These are phyloP conservation scores for Sylvia borin DNA, from an alignment of 2,797 vertebrate species.

Conservation along the genomic window DNA sequence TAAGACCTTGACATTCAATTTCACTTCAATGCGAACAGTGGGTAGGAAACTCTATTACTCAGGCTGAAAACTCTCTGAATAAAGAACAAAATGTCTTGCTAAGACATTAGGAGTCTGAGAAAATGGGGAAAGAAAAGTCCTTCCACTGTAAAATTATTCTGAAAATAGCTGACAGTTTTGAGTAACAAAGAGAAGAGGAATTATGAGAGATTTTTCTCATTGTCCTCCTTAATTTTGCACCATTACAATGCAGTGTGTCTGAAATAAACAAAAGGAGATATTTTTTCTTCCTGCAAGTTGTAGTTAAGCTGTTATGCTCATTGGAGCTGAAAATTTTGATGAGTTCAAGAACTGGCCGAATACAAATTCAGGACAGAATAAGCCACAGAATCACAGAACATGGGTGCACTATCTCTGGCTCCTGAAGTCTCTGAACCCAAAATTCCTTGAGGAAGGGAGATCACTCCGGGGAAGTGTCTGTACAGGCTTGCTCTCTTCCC, in stretches of 20 bases:
- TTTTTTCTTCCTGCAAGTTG: neutral
- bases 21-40: neutral
- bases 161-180: neutral
- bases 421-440: neutral
- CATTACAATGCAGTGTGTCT: neutral
- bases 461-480: neutral
- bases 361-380: neutral
- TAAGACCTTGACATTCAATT: constrained; percentile 38
- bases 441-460: neutral
- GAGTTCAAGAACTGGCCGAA: neutral
- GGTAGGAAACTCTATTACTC: constrained; percentile 1
- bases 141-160: neutral
- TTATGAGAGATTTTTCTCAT: neutral
- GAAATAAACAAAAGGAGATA: neutral
- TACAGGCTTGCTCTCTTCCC: neutral
- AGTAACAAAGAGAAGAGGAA: neutral
- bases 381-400: neutral
- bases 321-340: neutral
- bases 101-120: neutral
- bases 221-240: neutral
- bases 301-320: neutral
- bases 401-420: neutral
- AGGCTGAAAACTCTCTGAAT: neutral
- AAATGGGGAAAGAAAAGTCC: neutral
- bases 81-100: neutral